These are phyloP conservation scores for Dinocampus coccinellae DNA, from an alignment of 2,888 invertebrate genomes.

Conservation along the genomic window DNA sequence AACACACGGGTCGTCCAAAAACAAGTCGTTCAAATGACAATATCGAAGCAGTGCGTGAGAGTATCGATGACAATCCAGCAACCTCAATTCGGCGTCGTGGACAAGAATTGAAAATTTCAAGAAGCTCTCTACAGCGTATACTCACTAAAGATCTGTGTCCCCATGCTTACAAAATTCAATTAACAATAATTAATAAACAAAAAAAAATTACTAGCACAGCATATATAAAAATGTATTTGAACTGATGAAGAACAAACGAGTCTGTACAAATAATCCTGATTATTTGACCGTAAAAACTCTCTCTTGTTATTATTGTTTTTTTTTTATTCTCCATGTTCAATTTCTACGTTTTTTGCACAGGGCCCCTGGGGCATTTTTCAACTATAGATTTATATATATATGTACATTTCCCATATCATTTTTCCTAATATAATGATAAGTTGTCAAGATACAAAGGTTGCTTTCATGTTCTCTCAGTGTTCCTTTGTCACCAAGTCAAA, in stretches of 20 bases:
- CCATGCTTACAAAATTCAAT: too few relatives aligned
- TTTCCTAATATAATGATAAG: not conserved
- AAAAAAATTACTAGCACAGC: not conserved
- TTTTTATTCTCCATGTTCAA: not conserved
- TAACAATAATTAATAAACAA: too few relatives aligned
- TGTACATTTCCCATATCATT: not conserved
- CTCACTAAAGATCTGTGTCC: too few relatives aligned
- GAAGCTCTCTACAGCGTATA: too few relatives aligned
- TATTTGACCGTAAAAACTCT: constrained; percentile 32
- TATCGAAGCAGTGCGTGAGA: too few relatives aligned
- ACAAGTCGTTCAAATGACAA: too few relatives aligned
- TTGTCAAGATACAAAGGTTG: constrained; percentile 30
- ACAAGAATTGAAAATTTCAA: too few relatives aligned
- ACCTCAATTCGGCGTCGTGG: too few relatives aligned
- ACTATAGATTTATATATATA: constrained; percentile 5
- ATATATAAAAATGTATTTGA: not conserved
- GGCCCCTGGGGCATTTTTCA: constrained; percentile 1
- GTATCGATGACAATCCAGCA: too few relatives aligned
- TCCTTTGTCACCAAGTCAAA: constrained; percentile 35
- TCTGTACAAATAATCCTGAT: constrained; percentile 39
- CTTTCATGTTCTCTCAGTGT: constrained; percentile 31
- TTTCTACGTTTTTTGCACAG: not conserved
- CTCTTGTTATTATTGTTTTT: not conserved
- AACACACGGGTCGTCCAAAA: too few relatives aligned
- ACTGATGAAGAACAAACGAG: constrained; percentile 34